These are phyloP conservation scores for Battus philenor DNA, from an alignment of 1,140 invertebrate species.

Conservation along the genomic window DNA sequence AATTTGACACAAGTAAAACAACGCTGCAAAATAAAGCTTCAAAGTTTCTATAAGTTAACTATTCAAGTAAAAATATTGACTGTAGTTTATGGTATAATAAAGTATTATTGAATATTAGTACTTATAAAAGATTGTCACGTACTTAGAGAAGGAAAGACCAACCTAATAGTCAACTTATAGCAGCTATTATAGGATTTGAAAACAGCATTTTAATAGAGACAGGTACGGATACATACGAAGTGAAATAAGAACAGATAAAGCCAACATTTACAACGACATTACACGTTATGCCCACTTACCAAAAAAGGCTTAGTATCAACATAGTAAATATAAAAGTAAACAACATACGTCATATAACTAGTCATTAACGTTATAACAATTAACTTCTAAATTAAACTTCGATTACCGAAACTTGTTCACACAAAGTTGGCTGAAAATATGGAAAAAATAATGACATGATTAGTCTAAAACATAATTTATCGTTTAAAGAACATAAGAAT, in stretches of 20 bases:
- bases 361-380: slow-evolving; percentile 74
- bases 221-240: slow-evolving; percentile 40
- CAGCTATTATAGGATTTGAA: slow-evolving; percentile 22
- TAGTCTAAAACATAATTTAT: slow-evolving; percentile 55
- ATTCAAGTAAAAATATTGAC: slow-evolving; percentile 16
- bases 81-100: background rate
- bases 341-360: slow-evolving; percentile 57
- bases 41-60: slow-evolving; percentile 22
- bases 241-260: slow-evolving; percentile 63
- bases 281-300: slow-evolving; percentile 59
- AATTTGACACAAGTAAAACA: slow-evolving; percentile 43
- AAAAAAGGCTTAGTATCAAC: slow-evolving; percentile 49
- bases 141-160: background rate
- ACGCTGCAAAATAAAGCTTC: slow-evolving; percentile 46
- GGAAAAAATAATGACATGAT: slow-evolving; percentile 65
- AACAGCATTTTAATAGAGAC: slow-evolving; percentile 48
- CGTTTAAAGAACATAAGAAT: slow-evolving; percentile 38
- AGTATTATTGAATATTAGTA: background rate
- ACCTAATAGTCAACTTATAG: slow-evolving; percentile 15
- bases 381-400: slow-evolving; percentile 67
- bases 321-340: slow-evolving; percentile 54
- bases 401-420: slow-evolving; percentile 78
- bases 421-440: slow-evolving; percentile 83
- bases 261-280: slow-evolving; percentile 60
- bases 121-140: background rate